These are phyloP conservation scores for Sminthopsis crassicaudata DNA, from an alignment of 2,113 vertebrate species.

Conservation along the genomic window DNA sequence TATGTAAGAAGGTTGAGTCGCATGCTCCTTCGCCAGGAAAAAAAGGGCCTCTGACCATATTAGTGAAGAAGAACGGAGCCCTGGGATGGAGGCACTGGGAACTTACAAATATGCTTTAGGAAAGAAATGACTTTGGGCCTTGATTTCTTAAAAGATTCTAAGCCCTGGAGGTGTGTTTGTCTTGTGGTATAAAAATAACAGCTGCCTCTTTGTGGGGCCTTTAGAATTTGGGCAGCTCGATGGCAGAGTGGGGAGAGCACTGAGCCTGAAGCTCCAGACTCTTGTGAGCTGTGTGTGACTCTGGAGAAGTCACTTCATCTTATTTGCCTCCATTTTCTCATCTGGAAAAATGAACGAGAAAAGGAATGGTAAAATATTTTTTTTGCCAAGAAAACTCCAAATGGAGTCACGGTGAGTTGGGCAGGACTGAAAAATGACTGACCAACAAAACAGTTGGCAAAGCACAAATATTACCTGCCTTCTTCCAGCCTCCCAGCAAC, in stretches of 20 bases:
- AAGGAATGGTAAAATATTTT: neutral
- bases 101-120: neutral
- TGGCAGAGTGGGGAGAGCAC: neutral
- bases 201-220: neutral
- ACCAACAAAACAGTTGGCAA: neutral
- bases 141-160: neutral
- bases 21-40: neutral
- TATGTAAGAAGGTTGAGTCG: neutral
- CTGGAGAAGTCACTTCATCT: neutral
- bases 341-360: neutral
- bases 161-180: neutral
- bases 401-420: neutral
- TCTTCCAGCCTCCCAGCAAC: neutral
- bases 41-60: neutral
- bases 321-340: neutral
- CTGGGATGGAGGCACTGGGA: neutral
- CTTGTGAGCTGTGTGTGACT: neutral
- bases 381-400: neutral
- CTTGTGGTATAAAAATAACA: neutral
- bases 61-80: neutral
- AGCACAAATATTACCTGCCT: neutral
- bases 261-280: neutral
- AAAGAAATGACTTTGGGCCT: neutral
- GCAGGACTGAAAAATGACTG: neutral
- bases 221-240: neutral